phyloP scores from a whole-genome alignment of 2,888 invertebrate genomes.

The Dynastes maya region DNA sequence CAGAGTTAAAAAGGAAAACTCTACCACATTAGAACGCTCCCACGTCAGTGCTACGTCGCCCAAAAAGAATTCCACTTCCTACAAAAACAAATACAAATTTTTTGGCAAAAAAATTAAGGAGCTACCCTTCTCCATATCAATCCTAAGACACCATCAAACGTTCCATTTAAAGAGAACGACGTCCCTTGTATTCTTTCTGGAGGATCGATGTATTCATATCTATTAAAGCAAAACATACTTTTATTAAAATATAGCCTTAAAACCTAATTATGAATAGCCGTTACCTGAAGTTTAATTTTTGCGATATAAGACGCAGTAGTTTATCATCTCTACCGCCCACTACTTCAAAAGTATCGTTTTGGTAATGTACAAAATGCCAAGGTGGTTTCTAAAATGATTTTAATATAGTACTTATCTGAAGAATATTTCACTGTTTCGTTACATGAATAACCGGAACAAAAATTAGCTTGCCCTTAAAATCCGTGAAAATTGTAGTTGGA shows the following conservation, averaged over 20 bases:
- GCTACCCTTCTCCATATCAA: slow-evolving; percentile 79
- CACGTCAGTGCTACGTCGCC: slow-evolving; percentile 84
- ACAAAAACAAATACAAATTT: slow-evolving; percentile 52
- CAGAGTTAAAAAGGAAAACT: slow-evolving; percentile 83
- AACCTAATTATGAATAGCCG: too few species aligned
- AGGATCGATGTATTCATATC: slow-evolving; percentile 81
- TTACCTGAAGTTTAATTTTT: slow-evolving; percentile 81
- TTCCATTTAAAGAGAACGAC: slow-evolving; percentile 76
- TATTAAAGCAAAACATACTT: slow-evolving; percentile 59
- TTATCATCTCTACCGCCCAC: slow-evolving; percentile 83
- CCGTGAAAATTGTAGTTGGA: slow-evolving; percentile 75
- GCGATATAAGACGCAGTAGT: slow-evolving; percentile 76
- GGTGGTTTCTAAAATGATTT: slow-evolving; percentile 75
- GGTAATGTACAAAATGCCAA: slow-evolving; percentile 83
- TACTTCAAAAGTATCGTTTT: slow-evolving; percentile 74
- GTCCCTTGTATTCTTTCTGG: slow-evolving; percentile 83
- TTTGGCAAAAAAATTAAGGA: neutral
- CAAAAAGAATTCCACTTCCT: slow-evolving; percentile 82
- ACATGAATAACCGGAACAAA: slow-evolving; percentile 83
- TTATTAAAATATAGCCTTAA: too few species aligned
- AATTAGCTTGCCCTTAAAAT: slow-evolving; percentile 79
- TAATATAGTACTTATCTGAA: too few species aligned
- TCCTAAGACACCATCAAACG: slow-evolving; percentile 82
- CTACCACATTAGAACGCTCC: slow-evolving; percentile 81
- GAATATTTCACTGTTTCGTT: slow-evolving; percentile 60